Percentiles rank a stretch among this genome's conserved stretches.
These are phyloP conservation scores for Megastigmus dorsalis DNA, from an alignment of 2,888 invertebrate genomes.

Conservation along the genomic window DNA sequence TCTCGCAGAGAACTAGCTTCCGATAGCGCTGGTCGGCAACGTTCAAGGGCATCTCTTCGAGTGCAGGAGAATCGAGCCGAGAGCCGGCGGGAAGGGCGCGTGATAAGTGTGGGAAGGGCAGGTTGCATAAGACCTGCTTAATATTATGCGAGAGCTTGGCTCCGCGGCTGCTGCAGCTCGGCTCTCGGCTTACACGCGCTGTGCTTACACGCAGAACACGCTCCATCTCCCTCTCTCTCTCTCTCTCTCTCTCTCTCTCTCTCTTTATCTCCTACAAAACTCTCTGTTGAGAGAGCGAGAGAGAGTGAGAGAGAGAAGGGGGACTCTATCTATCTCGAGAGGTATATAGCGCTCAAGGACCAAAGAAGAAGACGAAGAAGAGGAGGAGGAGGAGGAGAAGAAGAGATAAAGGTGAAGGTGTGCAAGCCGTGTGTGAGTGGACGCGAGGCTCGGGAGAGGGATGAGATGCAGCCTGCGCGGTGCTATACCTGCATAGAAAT, in stretches of 20 bases:
- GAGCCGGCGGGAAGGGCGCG: constrained; percentile 53
- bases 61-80: constrained; percentile 51
- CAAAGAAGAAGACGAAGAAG: constrained; percentile 24
- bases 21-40: neutral
- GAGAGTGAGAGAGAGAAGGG: neutral
- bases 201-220: constrained; percentile 67
- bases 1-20: too few species aligned
- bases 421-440: neutral
- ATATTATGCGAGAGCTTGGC: constrained; percentile 72
- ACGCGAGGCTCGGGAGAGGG: constrained; percentile 4
- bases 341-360: too few species aligned
- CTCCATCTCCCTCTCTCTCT: constrained; percentile 26
- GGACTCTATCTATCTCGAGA: constrained; percentile 13
- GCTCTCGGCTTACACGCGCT: constrained; percentile 59
- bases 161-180: constrained; percentile 52
- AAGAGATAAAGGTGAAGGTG: constrained; percentile 42
- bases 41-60: constrained; percentile 31
- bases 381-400: constrained; percentile 27
- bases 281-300: constrained; percentile 8
- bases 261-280: constrained; percentile 19
- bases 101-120: constrained; percentile 75
- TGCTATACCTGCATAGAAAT: constrained; percentile 65
- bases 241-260: constrained; percentile 3
- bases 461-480: constrained; percentile 10
- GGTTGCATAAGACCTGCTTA: constrained; percentile 70